Percentiles rank a stretch among this genome's conserved stretches.
Conservation (phyloP, 2,113 vertebrate genomes). For the Neomonachus schauinslandi region DNA sequence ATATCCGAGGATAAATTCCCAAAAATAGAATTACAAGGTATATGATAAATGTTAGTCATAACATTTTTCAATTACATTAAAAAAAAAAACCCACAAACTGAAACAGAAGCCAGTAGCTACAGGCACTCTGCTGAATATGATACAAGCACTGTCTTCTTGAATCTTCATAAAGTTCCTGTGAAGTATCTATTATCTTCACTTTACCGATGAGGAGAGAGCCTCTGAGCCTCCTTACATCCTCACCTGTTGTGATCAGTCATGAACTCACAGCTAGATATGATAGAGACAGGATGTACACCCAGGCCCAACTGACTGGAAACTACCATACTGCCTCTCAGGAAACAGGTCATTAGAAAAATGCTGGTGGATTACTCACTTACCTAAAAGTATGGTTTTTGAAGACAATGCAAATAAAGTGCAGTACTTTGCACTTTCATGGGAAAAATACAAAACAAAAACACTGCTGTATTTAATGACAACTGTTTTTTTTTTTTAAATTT, state of each 20-base stretch:
- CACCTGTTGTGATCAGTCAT: not conserved
- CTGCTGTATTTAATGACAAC: not conserved
- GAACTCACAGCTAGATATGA: not conserved
- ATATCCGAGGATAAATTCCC: not conserved
- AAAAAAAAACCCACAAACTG: not conserved
- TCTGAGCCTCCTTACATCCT: not conserved
- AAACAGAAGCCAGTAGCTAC: not conserved
- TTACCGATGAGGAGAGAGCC: not conserved
- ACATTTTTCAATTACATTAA: not conserved
- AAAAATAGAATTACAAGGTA: not conserved
- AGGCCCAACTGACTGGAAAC: not conserved
- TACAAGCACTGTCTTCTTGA: not conserved
- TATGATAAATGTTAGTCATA: not conserved
- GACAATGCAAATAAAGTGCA: not conserved
- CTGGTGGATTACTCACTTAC: not conserved
- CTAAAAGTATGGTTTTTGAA: not conserved
- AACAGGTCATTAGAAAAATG: not conserved
- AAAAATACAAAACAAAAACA: not conserved
- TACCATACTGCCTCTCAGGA: not conserved
- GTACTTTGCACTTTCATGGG: not conserved
- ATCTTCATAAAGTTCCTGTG: not conserved
- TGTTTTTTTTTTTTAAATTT: too few relatives aligned
- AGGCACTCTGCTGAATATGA: not conserved
- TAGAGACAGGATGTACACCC: not conserved
- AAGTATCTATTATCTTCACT: not conserved